Evolutionary conservation across 1,140 invertebrate species (phyloP).

Genomic region (Augochlora pura): DNA sequence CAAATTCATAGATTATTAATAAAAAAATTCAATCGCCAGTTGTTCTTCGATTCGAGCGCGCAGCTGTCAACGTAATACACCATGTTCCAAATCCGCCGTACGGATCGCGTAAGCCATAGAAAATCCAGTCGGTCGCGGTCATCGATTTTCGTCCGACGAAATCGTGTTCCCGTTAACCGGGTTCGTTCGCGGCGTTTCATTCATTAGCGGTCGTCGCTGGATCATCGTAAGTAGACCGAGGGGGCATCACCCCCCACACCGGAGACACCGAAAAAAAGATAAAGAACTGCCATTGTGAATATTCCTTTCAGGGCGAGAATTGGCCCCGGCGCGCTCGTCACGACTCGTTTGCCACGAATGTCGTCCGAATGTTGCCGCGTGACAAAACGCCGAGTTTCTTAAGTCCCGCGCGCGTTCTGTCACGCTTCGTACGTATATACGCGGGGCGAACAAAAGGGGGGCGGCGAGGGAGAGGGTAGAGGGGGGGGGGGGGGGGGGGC

Average conservation of each 20-base stretch:
- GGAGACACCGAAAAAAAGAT: slow-evolving; percentile 50
- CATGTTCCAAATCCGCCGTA: too few species aligned
- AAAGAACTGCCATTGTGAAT: slow-evolving; percentile 56
- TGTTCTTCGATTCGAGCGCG: too few species aligned
- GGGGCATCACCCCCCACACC: not conserved
- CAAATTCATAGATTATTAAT: too few species aligned
- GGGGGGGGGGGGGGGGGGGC: too few species aligned
- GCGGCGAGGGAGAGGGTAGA: too few species aligned
- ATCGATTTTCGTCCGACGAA: slow-evolving; percentile 13
- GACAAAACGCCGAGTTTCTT: slow-evolving; percentile 60
- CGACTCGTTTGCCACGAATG: slow-evolving; percentile 66
- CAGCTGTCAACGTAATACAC: too few species aligned
- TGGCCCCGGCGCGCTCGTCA: slow-evolving; percentile 48
- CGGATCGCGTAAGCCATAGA: too few species aligned
- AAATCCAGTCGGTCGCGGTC: too few species aligned
- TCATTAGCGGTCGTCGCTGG: slow-evolving; percentile 41
- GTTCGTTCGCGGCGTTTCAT: slow-evolving; percentile 38
- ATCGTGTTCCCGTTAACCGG: slow-evolving; percentile 36
- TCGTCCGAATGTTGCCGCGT: slow-evolving; percentile 58
- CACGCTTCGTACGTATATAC: slow-evolving; percentile 31
- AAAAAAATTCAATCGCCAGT: too few species aligned
- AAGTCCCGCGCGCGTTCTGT: slow-evolving; percentile 53
- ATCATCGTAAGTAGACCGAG: slow-evolving; percentile 41
- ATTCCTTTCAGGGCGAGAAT: slow-evolving; percentile 56
- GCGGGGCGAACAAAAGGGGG: not conserved